These are phyloP conservation scores for Oasisia sp. DNA, from an alignment of 2,888 invertebrate species.

Conservation along the genomic window DNA sequence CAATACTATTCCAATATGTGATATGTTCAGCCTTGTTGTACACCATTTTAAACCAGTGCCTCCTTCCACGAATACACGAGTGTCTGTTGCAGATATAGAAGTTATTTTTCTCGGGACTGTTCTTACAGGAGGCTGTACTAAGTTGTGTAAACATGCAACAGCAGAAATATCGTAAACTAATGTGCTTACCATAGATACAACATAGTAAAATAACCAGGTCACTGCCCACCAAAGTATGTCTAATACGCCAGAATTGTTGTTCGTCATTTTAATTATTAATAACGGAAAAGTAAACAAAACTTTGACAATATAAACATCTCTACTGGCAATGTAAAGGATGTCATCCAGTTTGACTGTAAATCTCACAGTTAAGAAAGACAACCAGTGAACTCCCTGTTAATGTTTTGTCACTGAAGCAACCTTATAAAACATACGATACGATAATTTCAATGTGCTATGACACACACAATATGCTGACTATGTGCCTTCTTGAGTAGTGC, in stretches of 20 bases:
- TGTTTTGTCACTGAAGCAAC: neutral
- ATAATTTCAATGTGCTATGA: too few relatives aligned
- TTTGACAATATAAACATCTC: too few relatives aligned
- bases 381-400: too few relatives aligned
- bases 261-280: too few relatives aligned
- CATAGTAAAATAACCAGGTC: neutral
- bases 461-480: neutral
- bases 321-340: too few relatives aligned
- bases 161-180: neutral
- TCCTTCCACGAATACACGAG: neutral
- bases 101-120: neutral
- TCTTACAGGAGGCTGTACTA: neutral
- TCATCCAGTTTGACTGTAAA: too few relatives aligned
- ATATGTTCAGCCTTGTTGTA: neutral
- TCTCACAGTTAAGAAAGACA: too few relatives aligned
- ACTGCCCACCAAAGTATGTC: too few relatives aligned
- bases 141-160: neutral
- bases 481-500: neutral
- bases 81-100: neutral
- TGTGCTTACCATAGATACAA: neutral
- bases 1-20: neutral
- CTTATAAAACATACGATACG: neutral
- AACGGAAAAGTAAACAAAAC: too few relatives aligned
- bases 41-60: neutral
- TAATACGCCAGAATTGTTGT: too few relatives aligned